Evolutionary conservation across 2,888 invertebrate genomes (phyloP).

Genomic region (Sericinus montela): DNA sequence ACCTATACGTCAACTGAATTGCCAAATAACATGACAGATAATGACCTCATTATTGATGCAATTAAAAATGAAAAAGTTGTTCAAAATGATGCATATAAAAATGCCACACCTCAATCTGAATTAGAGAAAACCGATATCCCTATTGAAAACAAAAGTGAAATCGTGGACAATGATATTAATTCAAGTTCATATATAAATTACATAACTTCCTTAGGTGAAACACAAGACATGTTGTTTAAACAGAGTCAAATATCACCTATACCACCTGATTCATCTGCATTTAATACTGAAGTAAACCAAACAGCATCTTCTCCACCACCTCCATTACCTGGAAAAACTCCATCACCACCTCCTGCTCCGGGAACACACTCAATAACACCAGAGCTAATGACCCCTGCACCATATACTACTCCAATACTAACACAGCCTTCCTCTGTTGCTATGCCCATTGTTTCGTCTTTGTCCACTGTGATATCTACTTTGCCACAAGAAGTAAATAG

Average conservation of each 20-base stretch:
- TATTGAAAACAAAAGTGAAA: constrained; percentile 4
- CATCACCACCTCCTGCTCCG: constrained; percentile 52
- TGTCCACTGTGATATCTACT: neutral
- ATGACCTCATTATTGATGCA: constrained; percentile 35
- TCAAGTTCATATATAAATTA: constrained; percentile 1
- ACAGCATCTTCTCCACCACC: constrained; percentile 35
- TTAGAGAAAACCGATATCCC: constrained; percentile 28
- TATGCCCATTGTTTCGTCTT: neutral
- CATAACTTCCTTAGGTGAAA: neutral
- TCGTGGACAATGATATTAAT: neutral
- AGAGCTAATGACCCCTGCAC: constrained; percentile 28
- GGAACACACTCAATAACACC: constrained; percentile 35
- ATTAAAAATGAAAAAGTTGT: constrained; percentile 13
- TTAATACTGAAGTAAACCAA: constrained; percentile 16
- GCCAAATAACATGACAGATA: constrained; percentile 29
- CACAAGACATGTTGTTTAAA: neutral
- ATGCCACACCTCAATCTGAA: neutral
- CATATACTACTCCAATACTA: constrained; percentile 18
- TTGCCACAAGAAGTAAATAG: neutral
- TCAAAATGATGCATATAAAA: constrained; percentile 8
- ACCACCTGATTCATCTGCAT: neutral
- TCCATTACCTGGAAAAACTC: constrained; percentile 52
- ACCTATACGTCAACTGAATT: constrained; percentile 46
- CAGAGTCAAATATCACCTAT: constrained; percentile 1
- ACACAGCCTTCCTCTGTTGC: constrained; percentile 22